A percentile compares a stretch with the other conserved stretches of the same genome.
Evolutionary conservation across 1,140 invertebrate genomes (phyloP).

Genomic region (Rhizoglyphus robini): DNA sequence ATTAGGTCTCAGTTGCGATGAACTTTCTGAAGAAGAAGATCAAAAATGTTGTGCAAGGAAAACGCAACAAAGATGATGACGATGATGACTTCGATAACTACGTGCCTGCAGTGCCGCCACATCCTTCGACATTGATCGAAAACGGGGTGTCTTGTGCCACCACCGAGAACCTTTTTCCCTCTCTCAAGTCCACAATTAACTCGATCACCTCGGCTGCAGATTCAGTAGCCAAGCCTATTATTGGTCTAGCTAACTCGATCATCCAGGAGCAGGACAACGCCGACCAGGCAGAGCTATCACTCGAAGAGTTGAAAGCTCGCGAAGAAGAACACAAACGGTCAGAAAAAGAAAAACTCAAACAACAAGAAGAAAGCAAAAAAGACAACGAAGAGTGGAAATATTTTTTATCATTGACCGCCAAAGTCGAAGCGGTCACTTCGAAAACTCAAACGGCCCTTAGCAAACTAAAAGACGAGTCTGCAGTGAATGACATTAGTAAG

Average conservation of each 20-base stretch:
- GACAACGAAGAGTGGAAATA: conserved; percentile 37
- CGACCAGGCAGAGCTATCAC: neutral
- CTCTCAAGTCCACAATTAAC: neutral
- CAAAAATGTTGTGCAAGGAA: conserved; percentile 16
- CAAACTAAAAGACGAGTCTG: conserved; percentile 29
- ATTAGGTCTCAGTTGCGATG: conserved; percentile 13
- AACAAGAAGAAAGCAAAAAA: conserved; percentile 22
- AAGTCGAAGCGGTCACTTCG: conserved; percentile 33
- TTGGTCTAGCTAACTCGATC: neutral
- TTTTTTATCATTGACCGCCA: conserved; percentile 36
- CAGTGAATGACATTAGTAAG: conserved; percentile 23
- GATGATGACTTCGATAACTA: conserved; percentile 24
- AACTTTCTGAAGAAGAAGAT: conserved; percentile 25
- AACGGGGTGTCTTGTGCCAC: neutral
- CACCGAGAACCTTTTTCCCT: neutral
- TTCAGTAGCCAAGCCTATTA: neutral
- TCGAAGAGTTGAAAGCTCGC: conserved; percentile 8
- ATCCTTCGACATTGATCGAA: conserved; percentile 22
- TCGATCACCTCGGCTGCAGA: neutral
- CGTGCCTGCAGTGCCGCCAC: conserved; percentile 21
- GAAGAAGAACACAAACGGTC: conserved; percentile 1
- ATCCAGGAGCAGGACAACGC: neutral
- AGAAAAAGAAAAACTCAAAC: neutral
- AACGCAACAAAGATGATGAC: conserved; percentile 18
- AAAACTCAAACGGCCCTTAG: conserved; percentile 33